Evolutionary conservation across 2,888 invertebrate genomes (phyloP).

Genomic region (Sinelater perroti): DNA sequence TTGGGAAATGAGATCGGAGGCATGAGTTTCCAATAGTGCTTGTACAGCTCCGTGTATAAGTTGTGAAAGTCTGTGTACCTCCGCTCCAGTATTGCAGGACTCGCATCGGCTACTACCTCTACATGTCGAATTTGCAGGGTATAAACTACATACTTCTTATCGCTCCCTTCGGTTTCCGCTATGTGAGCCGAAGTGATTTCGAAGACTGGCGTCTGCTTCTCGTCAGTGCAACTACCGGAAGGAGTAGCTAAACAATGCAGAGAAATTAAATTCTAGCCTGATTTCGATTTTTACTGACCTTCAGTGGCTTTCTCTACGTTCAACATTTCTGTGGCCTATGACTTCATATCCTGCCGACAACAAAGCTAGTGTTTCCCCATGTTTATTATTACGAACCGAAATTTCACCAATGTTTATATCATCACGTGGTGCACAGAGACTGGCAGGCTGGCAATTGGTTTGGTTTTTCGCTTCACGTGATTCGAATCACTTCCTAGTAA

Average conservation of each 20-base stretch:
- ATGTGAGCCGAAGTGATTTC: slow-evolving; percentile 75
- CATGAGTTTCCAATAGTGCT: slow-evolving; percentile 66
- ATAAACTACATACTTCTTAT: slow-evolving; percentile 76
- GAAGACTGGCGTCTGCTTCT: slow-evolving; percentile 58
- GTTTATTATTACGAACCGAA: no score
- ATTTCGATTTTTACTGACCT: no score
- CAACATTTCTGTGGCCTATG: no score
- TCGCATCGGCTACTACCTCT: slow-evolving; percentile 65
- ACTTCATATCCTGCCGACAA: no score
- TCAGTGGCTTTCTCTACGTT: no score
- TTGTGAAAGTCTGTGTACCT: slow-evolving; percentile 77
- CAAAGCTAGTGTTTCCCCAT: no score
- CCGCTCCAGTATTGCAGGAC: slow-evolving; percentile 73
- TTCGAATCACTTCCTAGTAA: background rate
- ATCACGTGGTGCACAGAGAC: no score
- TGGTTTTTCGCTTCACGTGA: no score
- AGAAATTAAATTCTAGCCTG: background rate
- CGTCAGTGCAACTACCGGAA: slow-evolving; percentile 22
- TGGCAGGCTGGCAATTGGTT: no score
- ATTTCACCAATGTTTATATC: no score
- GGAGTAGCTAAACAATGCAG: background rate
- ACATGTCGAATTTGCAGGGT: slow-evolving; percentile 72
- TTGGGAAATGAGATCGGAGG: slow-evolving; percentile 69
- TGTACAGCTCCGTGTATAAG: slow-evolving; percentile 70
- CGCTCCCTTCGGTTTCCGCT: slow-evolving; percentile 67